Percentiles rank a stretch among this genome's conserved stretches.
phyloP scores from a whole-genome alignment of 2,113 vertebrate species.

The Pachyramphus minor region DNA sequence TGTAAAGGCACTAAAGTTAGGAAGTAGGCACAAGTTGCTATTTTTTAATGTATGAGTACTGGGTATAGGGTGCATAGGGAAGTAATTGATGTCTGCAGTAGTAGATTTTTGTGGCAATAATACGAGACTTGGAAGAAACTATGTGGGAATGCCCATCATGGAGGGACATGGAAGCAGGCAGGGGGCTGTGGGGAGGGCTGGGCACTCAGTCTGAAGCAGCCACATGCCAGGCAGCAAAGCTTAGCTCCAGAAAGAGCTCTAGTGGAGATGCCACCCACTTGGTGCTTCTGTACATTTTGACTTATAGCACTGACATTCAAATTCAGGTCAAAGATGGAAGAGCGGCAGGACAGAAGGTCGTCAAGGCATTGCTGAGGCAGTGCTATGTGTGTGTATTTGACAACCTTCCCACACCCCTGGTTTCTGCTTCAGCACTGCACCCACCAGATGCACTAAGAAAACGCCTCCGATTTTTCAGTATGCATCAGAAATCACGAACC shows the following conservation, averaged over 20 bases:
- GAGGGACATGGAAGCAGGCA: background rate
- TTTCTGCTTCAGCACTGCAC: background rate
- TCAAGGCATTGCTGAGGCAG: background rate
- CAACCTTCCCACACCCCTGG: background rate
- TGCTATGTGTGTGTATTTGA: background rate
- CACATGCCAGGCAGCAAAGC: background rate
- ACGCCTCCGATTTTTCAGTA: background rate
- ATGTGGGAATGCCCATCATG: background rate
- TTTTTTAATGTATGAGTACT: background rate
- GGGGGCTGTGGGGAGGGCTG: too few relatives aligned
- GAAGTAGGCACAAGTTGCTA: background rate
- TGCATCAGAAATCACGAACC: background rate
- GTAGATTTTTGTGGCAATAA: slow-evolving; percentile 11
- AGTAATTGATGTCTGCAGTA: background rate
- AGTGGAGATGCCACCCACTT: background rate
- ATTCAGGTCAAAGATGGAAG: background rate
- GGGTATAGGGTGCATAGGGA: background rate
- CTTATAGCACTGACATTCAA: background rate
- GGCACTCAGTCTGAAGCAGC: background rate
- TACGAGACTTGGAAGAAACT: background rate
- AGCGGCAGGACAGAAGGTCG: background rate
- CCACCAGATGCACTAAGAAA: background rate
- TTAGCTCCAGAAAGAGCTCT: background rate
- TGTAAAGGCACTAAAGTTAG: background rate
- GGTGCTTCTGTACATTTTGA: background rate